Evolutionary conservation across 2,113 vertebrate species (phyloP), one percentile per base, ranked within the genome.

Genomic region (Mohoua ochrocephala): DNA sequence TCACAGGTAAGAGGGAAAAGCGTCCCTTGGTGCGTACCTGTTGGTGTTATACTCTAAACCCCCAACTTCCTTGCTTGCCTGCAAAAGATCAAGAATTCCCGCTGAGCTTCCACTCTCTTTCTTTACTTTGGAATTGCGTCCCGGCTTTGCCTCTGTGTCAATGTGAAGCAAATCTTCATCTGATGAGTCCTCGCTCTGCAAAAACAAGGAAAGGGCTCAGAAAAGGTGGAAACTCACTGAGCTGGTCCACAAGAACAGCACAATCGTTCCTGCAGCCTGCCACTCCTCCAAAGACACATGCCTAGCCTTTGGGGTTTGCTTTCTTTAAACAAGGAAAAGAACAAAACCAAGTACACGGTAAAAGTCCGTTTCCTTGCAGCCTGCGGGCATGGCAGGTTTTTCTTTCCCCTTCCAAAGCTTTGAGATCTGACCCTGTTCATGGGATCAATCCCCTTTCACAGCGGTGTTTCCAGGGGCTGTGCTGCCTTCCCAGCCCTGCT

Each of bases 51-150:
- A 99, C 96, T 99, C 99, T 12, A 99, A 99, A 20, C 99, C 99
- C 20, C 99, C 99, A 84, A 99, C 99, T 98, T 99, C 99, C 97
- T 99, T 99, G 96, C 99, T 99, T 88, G 99, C 99, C 97, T 99
- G 99, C 94, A 99, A 97, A 95, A 99, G 98, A 97, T 99, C 99
- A 77, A 99, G 98, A 78, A 99, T 99, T 89, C 99, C 99, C 0
- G 98, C 98, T 1, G 98, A 98, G 61, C 98, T 99, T 86, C 98
- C 98, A 1, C 97, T 97, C 81, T 99, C 99, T 93, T 99, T 99
- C 98, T 99, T 99, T 79, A 98, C 98, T 98, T 99, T 99, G 75
- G 99, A 98, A 69, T 99, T 99, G 86, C 99, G 99, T 85, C 98
- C 86, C 1, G 98, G 97, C 96, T 99, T 99, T 86, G 97, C 95